Evolutionary conservation across 2,888 invertebrate genomes (phyloP).

Genomic region (Drosophila rellima): DNA sequence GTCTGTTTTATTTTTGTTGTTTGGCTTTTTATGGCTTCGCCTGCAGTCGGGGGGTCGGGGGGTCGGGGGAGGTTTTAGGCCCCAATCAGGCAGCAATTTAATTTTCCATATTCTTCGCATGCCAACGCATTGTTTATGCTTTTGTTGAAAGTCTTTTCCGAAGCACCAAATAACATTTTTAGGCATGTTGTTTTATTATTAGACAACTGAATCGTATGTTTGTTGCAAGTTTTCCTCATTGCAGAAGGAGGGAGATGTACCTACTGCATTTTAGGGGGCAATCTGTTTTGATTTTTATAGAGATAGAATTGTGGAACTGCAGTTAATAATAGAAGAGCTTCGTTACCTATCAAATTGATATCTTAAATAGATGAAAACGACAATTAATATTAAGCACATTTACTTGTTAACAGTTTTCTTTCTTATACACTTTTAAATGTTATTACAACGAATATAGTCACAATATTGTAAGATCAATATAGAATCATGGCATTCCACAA

Average conservation of each 20-base stretch:
- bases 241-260: conserved; percentile 18
- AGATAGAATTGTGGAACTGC: background rate
- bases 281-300: conserved; percentile 28
- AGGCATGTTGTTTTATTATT: conserved; percentile 62
- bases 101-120: conserved; percentile 35
- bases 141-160: conserved; percentile 67
- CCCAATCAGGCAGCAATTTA: conserved; percentile 59
- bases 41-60: conserved; percentile 24
- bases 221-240: conserved; percentile 11
- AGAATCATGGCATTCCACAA: too few species aligned
- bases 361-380: background rate
- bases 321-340: conserved; percentile 8
- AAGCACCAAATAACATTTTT: conserved; percentile 45
- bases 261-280: conserved; percentile 13
- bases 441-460: too few species aligned
- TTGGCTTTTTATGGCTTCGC: conserved; percentile 70
- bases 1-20: conserved; percentile 58
- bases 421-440: too few species aligned
- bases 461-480: too few species aligned
- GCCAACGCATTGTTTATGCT: conserved; percentile 72
- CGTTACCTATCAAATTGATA: background rate
- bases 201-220: conserved; percentile 47
- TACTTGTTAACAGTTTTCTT: too few species aligned
- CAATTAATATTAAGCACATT: background rate
- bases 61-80: conserved; percentile 44